Conservation (phyloP, 2,797 vertebrate species). For the Knipowitschia caucasica region DNA sequence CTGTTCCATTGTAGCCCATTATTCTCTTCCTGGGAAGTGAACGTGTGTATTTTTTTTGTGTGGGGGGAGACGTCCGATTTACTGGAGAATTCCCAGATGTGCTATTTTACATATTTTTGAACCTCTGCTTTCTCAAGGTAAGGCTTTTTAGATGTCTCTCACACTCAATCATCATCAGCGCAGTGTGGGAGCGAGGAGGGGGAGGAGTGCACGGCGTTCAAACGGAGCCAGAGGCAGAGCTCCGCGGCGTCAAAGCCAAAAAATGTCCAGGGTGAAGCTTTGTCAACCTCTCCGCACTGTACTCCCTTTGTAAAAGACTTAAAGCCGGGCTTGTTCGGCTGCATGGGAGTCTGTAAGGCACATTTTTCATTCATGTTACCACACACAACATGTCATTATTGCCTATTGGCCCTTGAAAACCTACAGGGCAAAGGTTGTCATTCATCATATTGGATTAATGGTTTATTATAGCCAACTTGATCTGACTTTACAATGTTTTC, state of each 20-base stretch:
- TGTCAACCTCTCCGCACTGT: slow-evolving; percentile 1
- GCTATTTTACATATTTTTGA: slow-evolving; percentile 35
- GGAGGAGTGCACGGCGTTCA: slow-evolving; percentile 2
- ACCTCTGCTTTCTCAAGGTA: slow-evolving; percentile 22
- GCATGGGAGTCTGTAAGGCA: neutral
- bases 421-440: neutral
- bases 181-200: neutral
- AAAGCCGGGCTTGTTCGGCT: slow-evolving; percentile 2
- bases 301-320: slow-evolving; percentile 8
- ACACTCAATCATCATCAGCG: slow-evolving; percentile 28
- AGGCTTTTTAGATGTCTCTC: slow-evolving; percentile 18
- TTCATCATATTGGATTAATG: neutral
- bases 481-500: neutral
- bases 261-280: slow-evolving; percentile 5
- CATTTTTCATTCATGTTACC: slow-evolving; percentile 1
- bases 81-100: slow-evolving; percentile 45
- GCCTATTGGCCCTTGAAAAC: neutral
- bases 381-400: neutral
- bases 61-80: slow-evolving; percentile 13
- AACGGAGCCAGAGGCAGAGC: slow-evolving; percentile 6
- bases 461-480: neutral
- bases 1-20: slow-evolving; percentile 34
- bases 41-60: slow-evolving; percentile 15
- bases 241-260: neutral
- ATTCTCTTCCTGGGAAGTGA: slow-evolving; percentile 25